Evolutionary conservation across 2,797 vertebrate species (phyloP), one percentile per base, ranked within the genome.

Genomic region (Chelonia mydas): DNA sequence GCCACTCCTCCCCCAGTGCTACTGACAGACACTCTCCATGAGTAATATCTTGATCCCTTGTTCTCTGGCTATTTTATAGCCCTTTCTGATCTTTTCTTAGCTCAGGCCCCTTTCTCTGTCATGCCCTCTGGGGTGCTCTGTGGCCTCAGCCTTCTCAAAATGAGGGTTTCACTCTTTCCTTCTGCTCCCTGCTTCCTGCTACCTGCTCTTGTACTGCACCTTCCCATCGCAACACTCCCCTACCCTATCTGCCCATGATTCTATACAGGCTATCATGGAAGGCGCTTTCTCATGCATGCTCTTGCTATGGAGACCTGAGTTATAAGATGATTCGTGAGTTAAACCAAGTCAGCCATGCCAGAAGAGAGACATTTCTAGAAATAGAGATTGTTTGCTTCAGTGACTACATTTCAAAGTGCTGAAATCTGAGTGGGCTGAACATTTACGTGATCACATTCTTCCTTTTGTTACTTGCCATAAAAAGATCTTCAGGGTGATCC

Each of bases 361-460:
- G 90, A 80, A 50, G 50, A 94, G 41, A 92, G 81, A 28, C 0
- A 0, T 90, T 93, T 96, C 65, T 87, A 91, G 51, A 89, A 89
- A 78, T 55, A 84, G 92, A 1, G 47, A 81, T 77, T 45, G 25
- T 86, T n/a, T 84, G 21, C 81, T 93, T 85, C 7, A 8, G 55
- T 59, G 88, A 93, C 12, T 28, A 47, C 1, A 82, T 92, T 79
- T 33, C 65, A 84, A 19, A 83, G 17, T 78, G 19, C 1, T 17
- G 1, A 86, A 25, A 6, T n/a, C 4, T 28, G 55, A 3, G 33
- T 88, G 41, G 47, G 2, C 84, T 41, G 84, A 79, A 84, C 90
- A 88, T 54, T 15, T 0, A 0, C 65, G 82, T 91, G 86, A 68
- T 0, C 0, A 10, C 33, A 79, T 28, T 84, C 45, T 65, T 54